These are phyloP conservation scores for Liparis tanakae DNA, from an alignment of 2,797 vertebrate species.

Conservation along the genomic window DNA sequence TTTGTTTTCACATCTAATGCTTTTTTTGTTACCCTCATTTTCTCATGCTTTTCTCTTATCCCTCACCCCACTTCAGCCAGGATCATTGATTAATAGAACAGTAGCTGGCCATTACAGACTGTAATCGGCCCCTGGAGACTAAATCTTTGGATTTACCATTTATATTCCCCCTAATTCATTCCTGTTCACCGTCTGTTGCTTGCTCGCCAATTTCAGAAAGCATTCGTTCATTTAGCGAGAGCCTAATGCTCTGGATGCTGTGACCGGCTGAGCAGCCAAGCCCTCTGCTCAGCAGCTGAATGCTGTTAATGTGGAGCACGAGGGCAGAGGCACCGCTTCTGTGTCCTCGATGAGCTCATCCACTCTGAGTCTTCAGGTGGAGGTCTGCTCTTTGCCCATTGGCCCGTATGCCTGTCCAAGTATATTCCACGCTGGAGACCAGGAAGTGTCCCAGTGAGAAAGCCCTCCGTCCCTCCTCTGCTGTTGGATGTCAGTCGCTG, in stretches of 20 bases:
- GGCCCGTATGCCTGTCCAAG: constrained; percentile 39
- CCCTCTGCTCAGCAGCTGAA: constrained; percentile 64
- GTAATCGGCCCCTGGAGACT: constrained; percentile 55
- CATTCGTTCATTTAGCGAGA: constrained; percentile 60
- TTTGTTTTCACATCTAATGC: neutral
- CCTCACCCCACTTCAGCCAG: constrained; percentile 15
- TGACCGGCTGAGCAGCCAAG: constrained; percentile 65
- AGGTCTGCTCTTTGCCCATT: constrained; percentile 50
- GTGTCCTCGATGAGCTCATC: constrained; percentile 62
- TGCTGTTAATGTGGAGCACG: constrained; percentile 64
- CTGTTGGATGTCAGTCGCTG: constrained; percentile 63
- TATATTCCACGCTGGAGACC: constrained; percentile 43
- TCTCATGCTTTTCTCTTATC: constrained; percentile 6
- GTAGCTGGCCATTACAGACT: constrained; percentile 51
- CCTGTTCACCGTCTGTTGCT: constrained; percentile 33
- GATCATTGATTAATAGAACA: constrained; percentile 69
- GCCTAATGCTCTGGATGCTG: constrained; percentile 53
- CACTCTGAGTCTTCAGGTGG: constrained; percentile 50
- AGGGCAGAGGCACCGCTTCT: constrained; percentile 67
- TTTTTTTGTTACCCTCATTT: neutral
- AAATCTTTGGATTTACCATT: constrained; percentile 38
- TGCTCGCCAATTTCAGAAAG: constrained; percentile 34
- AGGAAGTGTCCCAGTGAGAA: constrained; percentile 22
- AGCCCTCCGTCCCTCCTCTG: constrained; percentile 38
- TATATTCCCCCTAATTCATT: constrained; percentile 31